Base-by-base conservation (phyloP, 1,140 invertebrate species). In the Pollicipes pollicipes region DNA sequence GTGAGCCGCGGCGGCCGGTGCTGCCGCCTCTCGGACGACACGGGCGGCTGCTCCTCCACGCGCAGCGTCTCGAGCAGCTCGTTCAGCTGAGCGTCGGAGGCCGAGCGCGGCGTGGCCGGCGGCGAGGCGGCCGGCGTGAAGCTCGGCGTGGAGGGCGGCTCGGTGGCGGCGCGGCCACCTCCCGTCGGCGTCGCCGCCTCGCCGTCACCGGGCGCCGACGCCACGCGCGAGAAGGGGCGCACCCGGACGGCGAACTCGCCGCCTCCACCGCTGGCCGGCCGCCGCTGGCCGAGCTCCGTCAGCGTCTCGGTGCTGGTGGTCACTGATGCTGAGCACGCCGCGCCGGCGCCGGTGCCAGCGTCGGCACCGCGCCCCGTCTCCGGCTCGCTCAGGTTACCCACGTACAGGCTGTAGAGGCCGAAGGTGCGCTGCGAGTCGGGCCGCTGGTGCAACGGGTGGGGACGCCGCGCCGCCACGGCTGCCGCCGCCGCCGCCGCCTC, bases 241-340 rank as follows among this genome's bases (percentile, higher is more conserved):
- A 58, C 45, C 45, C 24, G 13, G 21, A 21, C 17, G 21, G 45
- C 8, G 21, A 58, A 58, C 45, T 58, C 45, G 6, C 45, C 45
- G 21, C 45, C 24, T n/a, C n/a, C n/a, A n/a, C n/a, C n/a, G n/a
- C n/a, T n/a, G n/a, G n/a, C n/a, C 13, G 21, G 13, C 10, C 45
- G 45, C 10, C 45, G 45, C 45, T 6, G 45, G 21, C 6, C 45
- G 45, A 21, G 13, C 45, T 74, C 70, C 3, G 75, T 75, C 0
- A 75, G 73, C 3, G 75, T 76, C 67, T 75, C 74, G 21, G 75
- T 75, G 69, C 76, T 76, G 26, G 73, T 73, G 45, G 45, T 21
- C 6, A 58, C 2, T 3, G 45, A 58, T 10, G 45, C 45, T 21
- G 45, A 24, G 21, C 45, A 21, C 10, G 10, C 6, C 45, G 45